These are phyloP conservation scores for Andrena fulva DNA, from an alignment of 2,888 invertebrate genomes.

Conservation along the genomic window DNA sequence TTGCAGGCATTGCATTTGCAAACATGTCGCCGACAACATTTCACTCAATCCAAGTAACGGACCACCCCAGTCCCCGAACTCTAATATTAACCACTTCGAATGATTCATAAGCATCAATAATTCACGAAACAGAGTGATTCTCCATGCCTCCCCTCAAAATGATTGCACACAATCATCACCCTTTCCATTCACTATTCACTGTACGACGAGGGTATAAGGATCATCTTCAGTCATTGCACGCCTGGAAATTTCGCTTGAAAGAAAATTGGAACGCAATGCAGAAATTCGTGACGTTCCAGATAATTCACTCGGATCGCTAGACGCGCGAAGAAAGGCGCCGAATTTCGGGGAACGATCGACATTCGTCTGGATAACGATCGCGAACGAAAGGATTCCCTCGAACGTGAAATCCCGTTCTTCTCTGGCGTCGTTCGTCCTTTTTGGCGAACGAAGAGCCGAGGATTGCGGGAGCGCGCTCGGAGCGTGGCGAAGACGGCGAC, in stretches of 20 bases:
- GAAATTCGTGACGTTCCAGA: conserved; percentile 9
- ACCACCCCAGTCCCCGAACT: too few species aligned
- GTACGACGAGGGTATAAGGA: neutral
- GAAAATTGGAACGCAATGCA: neutral
- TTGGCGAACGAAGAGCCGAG: neutral
- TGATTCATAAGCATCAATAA: neutral
- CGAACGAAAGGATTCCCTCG: conserved; percentile 61
- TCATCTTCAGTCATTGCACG: neutral
- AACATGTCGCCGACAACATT: neutral
- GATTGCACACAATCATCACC: neutral
- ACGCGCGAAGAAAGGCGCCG: neutral
- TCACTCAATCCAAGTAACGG: too few species aligned
- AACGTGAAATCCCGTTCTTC: conserved; percentile 58
- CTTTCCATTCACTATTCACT: neutral
- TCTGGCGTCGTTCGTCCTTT: conserved; percentile 32
- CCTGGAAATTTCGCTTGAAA: neutral
- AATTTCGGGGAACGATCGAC: conserved; percentile 9
- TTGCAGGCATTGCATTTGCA: neutral
- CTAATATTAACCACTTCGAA: too few species aligned
- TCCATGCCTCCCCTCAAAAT: neutral
- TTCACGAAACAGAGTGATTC: neutral
- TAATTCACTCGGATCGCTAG: conserved; percentile 10
- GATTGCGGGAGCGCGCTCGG: conserved; percentile 8
- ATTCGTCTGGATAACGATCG: conserved; percentile 49
- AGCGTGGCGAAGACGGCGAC: conserved; percentile 48